These are phyloP conservation scores for Murina feae DNA, from an alignment of 2,113 vertebrate species.

Conservation along the genomic window DNA sequence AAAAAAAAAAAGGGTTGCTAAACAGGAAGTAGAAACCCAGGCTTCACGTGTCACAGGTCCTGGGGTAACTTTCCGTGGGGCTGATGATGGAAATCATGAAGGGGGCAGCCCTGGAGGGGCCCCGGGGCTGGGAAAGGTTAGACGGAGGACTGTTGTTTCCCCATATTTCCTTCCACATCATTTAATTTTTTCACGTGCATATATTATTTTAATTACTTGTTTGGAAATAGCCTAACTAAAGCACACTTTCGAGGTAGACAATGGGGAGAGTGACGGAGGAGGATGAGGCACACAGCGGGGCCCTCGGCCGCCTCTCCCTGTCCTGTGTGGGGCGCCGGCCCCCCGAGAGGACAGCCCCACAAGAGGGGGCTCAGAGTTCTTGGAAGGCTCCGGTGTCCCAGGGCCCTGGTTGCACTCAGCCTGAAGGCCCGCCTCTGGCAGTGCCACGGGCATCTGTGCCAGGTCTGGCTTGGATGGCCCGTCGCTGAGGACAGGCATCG, in stretches of 20 bases:
- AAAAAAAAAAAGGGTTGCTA: not conserved
- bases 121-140: not conserved
- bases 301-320: no score
- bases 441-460: not conserved
- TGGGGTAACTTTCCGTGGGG: not conserved
- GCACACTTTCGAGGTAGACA: not conserved
- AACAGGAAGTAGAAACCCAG: not conserved
- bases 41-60: rapidly evolving
- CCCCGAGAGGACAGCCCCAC: not conserved
- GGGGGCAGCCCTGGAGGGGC: not conserved
- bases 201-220: not conserved
- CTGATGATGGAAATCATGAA: not conserved
- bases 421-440: not conserved
- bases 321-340: not conserved
- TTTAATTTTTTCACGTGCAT: not conserved
- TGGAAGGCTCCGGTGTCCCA: not conserved
- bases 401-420: not conserved
- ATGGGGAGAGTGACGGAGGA: not conserved
- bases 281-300: rapidly evolving
- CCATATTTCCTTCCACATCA: not conserved
- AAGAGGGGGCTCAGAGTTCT: not conserved
- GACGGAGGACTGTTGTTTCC: not conserved
- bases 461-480: not conserved
- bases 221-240: not conserved
- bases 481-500: not conserved